Evolutionary conservation across 1,140 invertebrate genomes (phyloP), one percentile per base, ranked within the genome.

Genomic region (Gonioctena quinquepunctata): DNA sequence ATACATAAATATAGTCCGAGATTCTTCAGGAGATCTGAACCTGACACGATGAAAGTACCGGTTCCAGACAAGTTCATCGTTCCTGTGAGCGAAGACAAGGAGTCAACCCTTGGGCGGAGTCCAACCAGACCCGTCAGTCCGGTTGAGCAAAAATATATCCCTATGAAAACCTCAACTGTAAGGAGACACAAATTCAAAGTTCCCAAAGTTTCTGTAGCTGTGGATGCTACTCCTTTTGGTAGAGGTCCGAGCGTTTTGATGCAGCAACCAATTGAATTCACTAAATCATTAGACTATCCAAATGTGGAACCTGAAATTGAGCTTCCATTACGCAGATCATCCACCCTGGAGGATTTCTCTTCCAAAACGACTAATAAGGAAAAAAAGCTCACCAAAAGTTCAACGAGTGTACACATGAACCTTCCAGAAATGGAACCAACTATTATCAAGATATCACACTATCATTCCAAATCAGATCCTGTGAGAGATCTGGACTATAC

Each of bases 391-490:
- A 85, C 82, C 59, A 86, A 83, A 71, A 87, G 86, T 73, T 81
- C 82, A 13, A 81, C 71, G 1, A 81, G 65, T 61, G 82, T 87
- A n/a, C 87, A 84, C 62, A 75, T 87, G 18, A 82, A 83, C 64
- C 27, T 72, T 74, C 18, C 73, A 11, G 57, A 70, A 16, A 70
- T 69, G 21, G 71, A 76, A 26, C 72, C 75, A 5, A 79, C 67
- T 13, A 74, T 54, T 69, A 80, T 88, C n/a, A 84, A 84, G 79
- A 87, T 88, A 72, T 87, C 89, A 64, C 90, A 93, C 79, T 86
- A 88, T 62, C 91, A 93, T 85, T 91, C 91, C n/a, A 87, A 86
- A 62, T 93, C 91, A 26, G 92, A 94, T 83, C 89, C 89, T 0
- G 87, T 90, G 1, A 85, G 87, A 67, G 87, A 87, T 72, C 76